Evolutionary conservation across 2,797 vertebrate species (phyloP), one percentile per base, ranked within the genome.

Genomic region (Valencia hispanica): DNA sequence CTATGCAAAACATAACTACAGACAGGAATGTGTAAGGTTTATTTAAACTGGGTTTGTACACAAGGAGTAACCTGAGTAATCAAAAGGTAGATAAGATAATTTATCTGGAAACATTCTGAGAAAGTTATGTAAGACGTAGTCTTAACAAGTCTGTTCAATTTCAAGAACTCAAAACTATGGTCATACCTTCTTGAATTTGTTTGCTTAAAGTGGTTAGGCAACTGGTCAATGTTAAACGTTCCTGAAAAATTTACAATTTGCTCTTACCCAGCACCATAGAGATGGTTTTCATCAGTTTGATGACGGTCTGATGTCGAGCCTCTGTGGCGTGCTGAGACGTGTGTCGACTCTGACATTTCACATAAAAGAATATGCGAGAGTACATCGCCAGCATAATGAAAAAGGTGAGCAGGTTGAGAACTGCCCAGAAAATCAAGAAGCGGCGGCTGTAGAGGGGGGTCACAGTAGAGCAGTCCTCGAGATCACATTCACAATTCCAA

Each of bases 221-320:
- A 63, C 48, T 22, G 10, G 25, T 27, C 53, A 57, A 3, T 4
- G n/a, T 57, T 12, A 57, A 57, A 57, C 25, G 1, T 68, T n/a
- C 14, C 25, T 68, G 15, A 68, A 22, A 47, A 22, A 57, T 8
- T 17, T n/a, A 12, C 0, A 3, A 36, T 18, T 27, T 14, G 0
- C 36, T 32, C 97, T 97, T 89, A 99, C 97, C 96, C 22, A 99
- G 89, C 61, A 99, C 97, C 86, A 98, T 98, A 77, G 95, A 95
- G 77, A 98, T 97, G 0, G 97, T 99, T 91, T 98, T 99, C 95
- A 98, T 96, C 47, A 99, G 95, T 86, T 95, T 96, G 86, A 98
- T 80, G 12, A 97, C 92, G 0, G 96, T 96, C 88, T 97, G 96
- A 30, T 96, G 95, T 41, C 86, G 87, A 9, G 90, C 88, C 34